Conservation (phyloP, 2,888 invertebrate species). For the Drosophila neotestacea region DNA sequence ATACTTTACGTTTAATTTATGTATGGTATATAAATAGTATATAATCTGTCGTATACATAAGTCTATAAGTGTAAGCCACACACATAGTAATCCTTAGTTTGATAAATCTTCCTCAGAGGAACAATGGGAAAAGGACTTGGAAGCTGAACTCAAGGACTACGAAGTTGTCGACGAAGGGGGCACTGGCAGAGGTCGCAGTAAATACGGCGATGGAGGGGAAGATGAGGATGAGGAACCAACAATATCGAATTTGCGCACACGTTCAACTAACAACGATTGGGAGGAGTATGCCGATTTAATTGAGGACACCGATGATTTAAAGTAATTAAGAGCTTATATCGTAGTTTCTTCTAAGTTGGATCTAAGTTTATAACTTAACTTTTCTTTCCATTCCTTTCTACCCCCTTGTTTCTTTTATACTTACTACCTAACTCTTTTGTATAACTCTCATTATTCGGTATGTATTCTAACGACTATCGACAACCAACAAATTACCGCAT, state of each 20-base stretch:
- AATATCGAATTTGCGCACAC: constrained; percentile 84
- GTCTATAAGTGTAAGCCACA: constrained; percentile 60
- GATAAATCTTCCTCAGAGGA: constrained; percentile 87
- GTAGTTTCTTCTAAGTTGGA: constrained; percentile 85
- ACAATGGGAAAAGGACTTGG: constrained; percentile 98
- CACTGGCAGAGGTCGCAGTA: constrained; percentile 50
- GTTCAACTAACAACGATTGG: constrained; percentile 85
- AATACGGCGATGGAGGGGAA: constrained; percentile 33
- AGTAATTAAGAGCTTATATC: constrained; percentile 86
- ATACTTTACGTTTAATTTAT: constrained; percentile 24
- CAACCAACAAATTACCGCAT: constrained; percentile 43
- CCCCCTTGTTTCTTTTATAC: constrained; percentile 66
- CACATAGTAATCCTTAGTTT: constrained; percentile 60
- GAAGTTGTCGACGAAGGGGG: constrained; percentile 91
- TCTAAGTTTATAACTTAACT: constrained; percentile 82
- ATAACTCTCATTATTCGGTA: constrained; percentile 16
- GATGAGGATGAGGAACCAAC: constrained; percentile 81
- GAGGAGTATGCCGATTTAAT: constrained; percentile 85
- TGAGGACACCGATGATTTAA: constrained; percentile 86
- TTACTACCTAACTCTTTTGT: constrained; percentile 39
- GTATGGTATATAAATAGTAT: constrained; percentile 12
- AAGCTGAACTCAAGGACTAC: constrained; percentile 97
- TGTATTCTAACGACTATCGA: constrained; percentile 19
- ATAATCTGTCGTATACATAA: constrained; percentile 6
- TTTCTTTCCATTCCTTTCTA: constrained; percentile 76